phyloP scores from a whole-genome alignment of 2,797 vertebrate species.

The Margarornis squamiger region DNA sequence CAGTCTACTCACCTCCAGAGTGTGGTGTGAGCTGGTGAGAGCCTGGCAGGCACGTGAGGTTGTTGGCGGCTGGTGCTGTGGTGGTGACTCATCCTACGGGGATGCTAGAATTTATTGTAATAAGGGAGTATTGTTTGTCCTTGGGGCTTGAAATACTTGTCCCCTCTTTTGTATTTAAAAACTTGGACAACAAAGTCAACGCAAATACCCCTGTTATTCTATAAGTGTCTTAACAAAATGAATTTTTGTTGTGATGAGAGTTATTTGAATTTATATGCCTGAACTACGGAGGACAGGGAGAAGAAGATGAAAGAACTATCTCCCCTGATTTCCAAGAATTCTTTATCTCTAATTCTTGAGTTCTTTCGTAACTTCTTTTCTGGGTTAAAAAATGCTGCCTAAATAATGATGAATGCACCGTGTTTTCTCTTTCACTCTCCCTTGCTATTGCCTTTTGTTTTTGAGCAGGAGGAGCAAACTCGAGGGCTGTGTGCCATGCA shows the following conservation, averaged over 20 bases:
- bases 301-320: neutral
- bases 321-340: neutral
- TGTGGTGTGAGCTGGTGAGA: neutral
- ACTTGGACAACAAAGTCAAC: neutral
- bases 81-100: neutral
- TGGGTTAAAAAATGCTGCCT: neutral
- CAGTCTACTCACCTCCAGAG: rapidly evolving
- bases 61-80: neutral
- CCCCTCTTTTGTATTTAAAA: neutral
- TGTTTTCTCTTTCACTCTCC: neutral
- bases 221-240: neutral
- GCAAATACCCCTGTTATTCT: neutral
- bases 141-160: rapidly evolving
- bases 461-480: neutral
- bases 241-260: neutral
- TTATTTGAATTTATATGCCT: neutral
- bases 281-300: neutral
- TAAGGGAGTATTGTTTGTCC: neutral
- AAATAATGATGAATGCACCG: neutral
- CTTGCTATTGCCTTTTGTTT: constrained; percentile 3
- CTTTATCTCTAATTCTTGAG: neutral
- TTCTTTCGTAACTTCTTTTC: neutral
- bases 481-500: neutral
- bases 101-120: neutral
- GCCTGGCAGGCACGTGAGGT: neutral